Conservation (phyloP, 2,888 invertebrate species). For the Phortica okadai region DNA sequence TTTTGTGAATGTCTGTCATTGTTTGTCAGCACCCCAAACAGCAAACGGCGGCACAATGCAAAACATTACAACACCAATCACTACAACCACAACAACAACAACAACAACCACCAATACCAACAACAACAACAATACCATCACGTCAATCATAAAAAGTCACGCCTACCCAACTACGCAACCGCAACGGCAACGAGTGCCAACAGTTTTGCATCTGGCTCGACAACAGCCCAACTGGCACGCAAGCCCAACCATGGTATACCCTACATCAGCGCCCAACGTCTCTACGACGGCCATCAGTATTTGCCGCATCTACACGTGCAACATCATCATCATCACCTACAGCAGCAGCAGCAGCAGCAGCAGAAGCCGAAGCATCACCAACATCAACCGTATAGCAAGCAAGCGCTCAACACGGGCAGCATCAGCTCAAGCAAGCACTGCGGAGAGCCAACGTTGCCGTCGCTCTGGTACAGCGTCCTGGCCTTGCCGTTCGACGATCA, state of each 20-base stretch:
- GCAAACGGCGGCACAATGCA: slow-evolving; percentile 74
- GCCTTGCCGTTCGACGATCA: slow-evolving; percentile 95
- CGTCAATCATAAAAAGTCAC: slow-evolving; percentile 33
- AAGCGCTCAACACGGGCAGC: slow-evolving; percentile 47
- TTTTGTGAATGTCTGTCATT: slow-evolving; percentile 25
- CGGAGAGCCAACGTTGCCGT: slow-evolving; percentile 79
- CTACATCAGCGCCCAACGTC: slow-evolving; percentile 15
- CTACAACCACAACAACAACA: slow-evolving; percentile 59
- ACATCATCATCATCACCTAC: not conserved
- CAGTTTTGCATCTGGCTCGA: slow-evolving; percentile 55
- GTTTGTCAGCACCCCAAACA: slow-evolving; percentile 73
- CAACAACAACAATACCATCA: slow-evolving; percentile 40
- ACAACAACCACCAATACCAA: slow-evolving; percentile 48
- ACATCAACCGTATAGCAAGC: not conserved
- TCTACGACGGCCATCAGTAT: slow-evolving; percentile 32
- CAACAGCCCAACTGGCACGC: slow-evolving; percentile 60
- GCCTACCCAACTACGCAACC: slow-evolving; percentile 63
- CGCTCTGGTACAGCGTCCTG: slow-evolving; percentile 92
- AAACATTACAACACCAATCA: slow-evolving; percentile 69
- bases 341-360: slow-evolving; percentile 5
- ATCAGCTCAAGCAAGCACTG: slow-evolving; percentile 60
- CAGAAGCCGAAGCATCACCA: slow-evolving; percentile 53
- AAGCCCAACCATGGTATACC: slow-evolving; percentile 38
- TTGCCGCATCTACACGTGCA: slow-evolving; percentile 45
- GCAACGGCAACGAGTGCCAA: slow-evolving; percentile 65